These are phyloP conservation scores for Oncopodura yosiiana DNA, from an alignment of 1,140 invertebrate species.

Conservation along the genomic window DNA sequence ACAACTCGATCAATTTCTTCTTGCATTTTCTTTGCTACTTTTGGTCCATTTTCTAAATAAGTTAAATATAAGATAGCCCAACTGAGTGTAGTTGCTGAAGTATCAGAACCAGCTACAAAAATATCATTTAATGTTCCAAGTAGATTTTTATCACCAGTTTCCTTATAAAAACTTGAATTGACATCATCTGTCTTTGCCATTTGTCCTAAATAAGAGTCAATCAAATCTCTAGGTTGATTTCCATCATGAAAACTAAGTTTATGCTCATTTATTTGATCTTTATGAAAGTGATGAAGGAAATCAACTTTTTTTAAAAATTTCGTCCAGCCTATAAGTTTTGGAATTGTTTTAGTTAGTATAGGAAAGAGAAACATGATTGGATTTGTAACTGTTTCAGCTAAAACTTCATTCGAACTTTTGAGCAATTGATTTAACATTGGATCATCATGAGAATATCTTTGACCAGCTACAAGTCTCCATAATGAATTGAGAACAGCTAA, in stretches of 20 bases:
- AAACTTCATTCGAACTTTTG: too few species aligned
- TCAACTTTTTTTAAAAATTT: too few species aligned
- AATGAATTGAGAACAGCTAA: constrained; percentile 61
- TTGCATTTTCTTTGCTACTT: constrained; percentile 39
- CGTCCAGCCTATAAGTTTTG: too few species aligned
- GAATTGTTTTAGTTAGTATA: too few species aligned
- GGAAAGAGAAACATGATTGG: background rate
- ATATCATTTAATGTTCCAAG: too few species aligned
- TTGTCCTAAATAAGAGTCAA: too few species aligned
- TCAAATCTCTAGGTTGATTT: too few species aligned
- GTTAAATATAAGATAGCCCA: constrained; percentile 10
- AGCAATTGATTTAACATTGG: background rate
- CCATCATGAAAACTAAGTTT: too few species aligned
- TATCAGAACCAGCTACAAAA: too few species aligned
- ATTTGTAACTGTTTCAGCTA: background rate
- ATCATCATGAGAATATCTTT: constrained; percentile 44
- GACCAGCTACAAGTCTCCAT: constrained; percentile 75
- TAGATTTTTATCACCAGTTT: constrained; percentile 14
- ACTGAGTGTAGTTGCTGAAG: constrained; percentile 3
- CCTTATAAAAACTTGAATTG: constrained; percentile 15
- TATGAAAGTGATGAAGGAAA: too few species aligned
- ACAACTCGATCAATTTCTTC: constrained; percentile 38
- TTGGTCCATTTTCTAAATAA: too few species aligned
- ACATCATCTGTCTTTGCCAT: constrained; percentile 5
- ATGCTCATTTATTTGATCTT: too few species aligned